Conservation (phyloP, 2,797 vertebrate genomes). For the Etheostoma nigrum region DNA sequence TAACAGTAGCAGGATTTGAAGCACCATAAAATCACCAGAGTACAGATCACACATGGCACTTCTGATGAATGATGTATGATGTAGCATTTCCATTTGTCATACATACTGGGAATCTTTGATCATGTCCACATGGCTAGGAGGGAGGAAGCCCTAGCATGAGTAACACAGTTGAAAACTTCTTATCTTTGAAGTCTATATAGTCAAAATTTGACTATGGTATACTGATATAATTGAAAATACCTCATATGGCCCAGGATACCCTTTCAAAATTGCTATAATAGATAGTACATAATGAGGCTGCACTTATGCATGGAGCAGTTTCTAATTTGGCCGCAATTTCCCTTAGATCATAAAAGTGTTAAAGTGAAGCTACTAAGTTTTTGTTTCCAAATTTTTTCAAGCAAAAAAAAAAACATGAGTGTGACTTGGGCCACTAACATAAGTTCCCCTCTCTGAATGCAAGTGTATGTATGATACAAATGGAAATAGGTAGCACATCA, state of each 20-base stretch:
- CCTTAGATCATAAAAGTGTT: not conserved
- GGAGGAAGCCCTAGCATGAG: not conserved
- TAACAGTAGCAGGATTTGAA: slow-evolving; percentile 10
- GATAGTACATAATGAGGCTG: not conserved
- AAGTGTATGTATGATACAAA: not conserved
- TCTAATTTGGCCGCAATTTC: not conserved
- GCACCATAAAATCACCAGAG: not conserved
- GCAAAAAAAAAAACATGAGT: not conserved
- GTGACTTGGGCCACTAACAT: not conserved
- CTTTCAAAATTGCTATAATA: not conserved
- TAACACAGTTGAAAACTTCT: not conserved
- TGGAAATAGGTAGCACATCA: too few relatives aligned
- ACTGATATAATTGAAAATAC: not conserved
- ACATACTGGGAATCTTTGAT: slow-evolving; percentile 13
- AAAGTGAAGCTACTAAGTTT: not conserved
- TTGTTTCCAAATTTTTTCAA: not conserved
- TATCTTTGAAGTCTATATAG: not conserved
- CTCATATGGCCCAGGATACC: not conserved
- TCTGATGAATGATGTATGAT: too few relatives aligned
- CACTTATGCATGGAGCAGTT: not conserved
- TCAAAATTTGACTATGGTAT: not conserved
- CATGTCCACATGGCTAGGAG: not conserved
- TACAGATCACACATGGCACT: not conserved
- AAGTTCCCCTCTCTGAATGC: not conserved
- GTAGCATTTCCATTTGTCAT: not conserved